Percentiles rank a stretch among this genome's conserved stretches.
Evolutionary conservation across 2,797 vertebrate genomes (phyloP).

Genomic region (Choloepus didactylus): DNA sequence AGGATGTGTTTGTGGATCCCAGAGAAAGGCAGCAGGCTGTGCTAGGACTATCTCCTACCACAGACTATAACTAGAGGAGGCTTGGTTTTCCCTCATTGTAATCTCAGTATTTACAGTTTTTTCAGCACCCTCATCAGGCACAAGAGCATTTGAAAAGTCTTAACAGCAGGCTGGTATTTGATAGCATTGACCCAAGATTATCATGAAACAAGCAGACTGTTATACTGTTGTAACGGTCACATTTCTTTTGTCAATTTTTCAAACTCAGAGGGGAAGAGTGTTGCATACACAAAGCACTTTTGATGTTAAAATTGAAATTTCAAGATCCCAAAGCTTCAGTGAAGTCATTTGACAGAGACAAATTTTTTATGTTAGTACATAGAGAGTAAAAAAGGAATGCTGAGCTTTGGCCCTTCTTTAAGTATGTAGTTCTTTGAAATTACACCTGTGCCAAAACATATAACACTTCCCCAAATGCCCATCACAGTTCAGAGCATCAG

Average conservation of each 20-base stretch:
- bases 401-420: constrained; percentile 47
- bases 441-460: background rate
- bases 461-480: background rate
- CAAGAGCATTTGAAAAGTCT: constrained; percentile 22
- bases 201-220: constrained; percentile 50
- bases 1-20: too few species aligned
- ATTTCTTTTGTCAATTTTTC: constrained; percentile 63
- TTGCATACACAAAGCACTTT: constrained; percentile 54
- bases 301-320: constrained; percentile 59
- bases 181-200: constrained; percentile 30
- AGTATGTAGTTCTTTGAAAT: constrained; percentile 59
- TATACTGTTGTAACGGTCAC: background rate
- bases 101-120: constrained; percentile 1
- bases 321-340: constrained; percentile 35
- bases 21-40: too few species aligned
- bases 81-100: constrained; percentile 10
- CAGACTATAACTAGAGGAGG: background rate
- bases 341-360: constrained; percentile 33
- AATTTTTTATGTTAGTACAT: constrained; percentile 60
- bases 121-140: constrained; percentile 5
- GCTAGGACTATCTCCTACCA: too few species aligned
- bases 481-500: background rate
- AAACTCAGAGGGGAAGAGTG: background rate
- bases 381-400: constrained; percentile 40
- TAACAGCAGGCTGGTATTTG: constrained; percentile 19